Conservation (phyloP, 2,888 invertebrate species). For the Limnephilus auricula region DNA sequence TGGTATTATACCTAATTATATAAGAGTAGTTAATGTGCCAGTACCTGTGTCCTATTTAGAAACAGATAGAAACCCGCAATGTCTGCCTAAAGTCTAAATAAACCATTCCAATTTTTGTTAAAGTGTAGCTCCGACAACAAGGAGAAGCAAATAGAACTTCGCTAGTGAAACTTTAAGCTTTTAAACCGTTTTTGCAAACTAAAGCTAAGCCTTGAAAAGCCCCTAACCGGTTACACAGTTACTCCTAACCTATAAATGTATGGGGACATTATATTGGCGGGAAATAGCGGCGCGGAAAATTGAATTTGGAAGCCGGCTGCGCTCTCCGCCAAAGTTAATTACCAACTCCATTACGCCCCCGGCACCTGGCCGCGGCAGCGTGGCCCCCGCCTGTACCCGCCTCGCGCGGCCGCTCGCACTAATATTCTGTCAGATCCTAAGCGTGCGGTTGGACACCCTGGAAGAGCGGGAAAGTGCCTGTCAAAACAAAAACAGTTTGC, state of each 20-base stretch:
- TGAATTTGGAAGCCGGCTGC: constrained; percentile 63
- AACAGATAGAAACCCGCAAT: background rate
- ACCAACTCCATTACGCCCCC: constrained; percentile 61
- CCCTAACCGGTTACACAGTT: constrained; percentile 33
- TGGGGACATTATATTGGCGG: constrained; percentile 58
- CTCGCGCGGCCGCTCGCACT: background rate
- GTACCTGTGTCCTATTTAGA: background rate
- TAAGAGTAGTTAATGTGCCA: background rate
- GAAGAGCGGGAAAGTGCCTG: constrained; percentile 2
- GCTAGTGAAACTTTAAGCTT: constrained; percentile 45
- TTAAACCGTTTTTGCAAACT: constrained; percentile 50
- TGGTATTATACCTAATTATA: background rate
- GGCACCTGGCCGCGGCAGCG: constrained; percentile 55
- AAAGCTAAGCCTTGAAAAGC: constrained; percentile 53
- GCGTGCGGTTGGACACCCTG: constrained; percentile 11
- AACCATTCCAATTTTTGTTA: constrained; percentile 22
- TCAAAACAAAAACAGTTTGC: background rate
- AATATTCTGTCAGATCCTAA: constrained; percentile 17
- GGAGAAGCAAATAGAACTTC: constrained; percentile 40
- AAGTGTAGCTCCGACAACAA: constrained; percentile 5
- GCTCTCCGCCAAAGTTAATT: constrained; percentile 64
- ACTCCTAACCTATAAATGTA: constrained; percentile 56
- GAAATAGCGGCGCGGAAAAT: constrained; percentile 60
- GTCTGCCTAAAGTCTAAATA: constrained; percentile 20
- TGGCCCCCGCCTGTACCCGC: constrained; percentile 2